A percentile compares a stretch with the other conserved stretches of the same genome.
These are phyloP conservation scores for Butorides virescens DNA, from an alignment of 2,113 vertebrate species.

Conservation along the genomic window DNA sequence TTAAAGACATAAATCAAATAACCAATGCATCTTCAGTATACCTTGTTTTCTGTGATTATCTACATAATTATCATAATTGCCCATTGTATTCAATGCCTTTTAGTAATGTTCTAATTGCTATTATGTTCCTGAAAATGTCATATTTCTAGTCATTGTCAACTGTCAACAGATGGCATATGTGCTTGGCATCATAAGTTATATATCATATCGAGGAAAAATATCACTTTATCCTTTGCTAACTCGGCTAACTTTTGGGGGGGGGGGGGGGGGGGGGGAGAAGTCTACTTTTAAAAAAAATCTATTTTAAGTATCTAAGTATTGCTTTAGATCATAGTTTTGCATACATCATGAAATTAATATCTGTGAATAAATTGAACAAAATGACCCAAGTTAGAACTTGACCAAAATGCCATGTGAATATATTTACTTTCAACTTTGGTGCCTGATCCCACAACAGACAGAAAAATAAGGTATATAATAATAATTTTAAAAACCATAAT, in stretches of 20 bases:
- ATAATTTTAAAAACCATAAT: neutral
- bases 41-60: slow-evolving; percentile 17
- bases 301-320: neutral
- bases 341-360: neutral
- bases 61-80: neutral
- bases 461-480: neutral
- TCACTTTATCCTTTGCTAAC: neutral
- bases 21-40: neutral
- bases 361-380: neutral
- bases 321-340: neutral
- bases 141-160: neutral
- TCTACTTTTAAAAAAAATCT: neutral
- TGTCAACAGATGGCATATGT: neutral
- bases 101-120: neutral
- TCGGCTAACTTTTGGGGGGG: neutral
- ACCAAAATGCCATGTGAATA: neutral
- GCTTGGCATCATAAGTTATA: neutral
- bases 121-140: neutral
- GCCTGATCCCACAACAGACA: neutral
- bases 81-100: neutral
- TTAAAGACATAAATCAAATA: slow-evolving; percentile 1
- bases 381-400: neutral
- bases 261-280: fast-evolving
- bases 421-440: neutral
- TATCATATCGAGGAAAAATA: neutral